A percentile compares a stretch with the other conserved stretches of the same genome.
Evolutionary conservation across 2,797 vertebrate species (phyloP).

Genomic region (Prionace glauca): DNA sequence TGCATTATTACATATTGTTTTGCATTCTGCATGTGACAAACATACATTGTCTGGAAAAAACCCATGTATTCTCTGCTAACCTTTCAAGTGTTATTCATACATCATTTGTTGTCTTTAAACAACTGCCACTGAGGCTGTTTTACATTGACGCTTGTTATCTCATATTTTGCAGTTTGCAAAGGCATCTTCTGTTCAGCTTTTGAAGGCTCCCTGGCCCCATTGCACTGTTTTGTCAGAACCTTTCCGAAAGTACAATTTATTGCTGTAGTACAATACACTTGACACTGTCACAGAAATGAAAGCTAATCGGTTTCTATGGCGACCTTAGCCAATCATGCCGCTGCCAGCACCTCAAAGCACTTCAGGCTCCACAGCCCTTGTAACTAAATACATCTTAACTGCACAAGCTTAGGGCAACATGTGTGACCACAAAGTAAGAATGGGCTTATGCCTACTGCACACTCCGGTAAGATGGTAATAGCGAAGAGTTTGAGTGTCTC

Average conservation of each 20-base stretch:
- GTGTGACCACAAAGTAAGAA: slow-evolving; percentile 37
- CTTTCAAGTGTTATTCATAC: slow-evolving; percentile 31
- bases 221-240: slow-evolving; percentile 43
- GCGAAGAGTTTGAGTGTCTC: background rate
- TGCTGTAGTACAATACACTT: slow-evolving; percentile 54
- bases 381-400: slow-evolving; percentile 54
- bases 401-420: slow-evolving; percentile 46
- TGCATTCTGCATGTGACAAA: slow-evolving; percentile 23
- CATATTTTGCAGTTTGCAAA: slow-evolving; percentile 49
- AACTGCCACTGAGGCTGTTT: slow-evolving; percentile 34
- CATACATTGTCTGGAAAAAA: slow-evolving; percentile 15
- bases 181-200: slow-evolving; percentile 46
- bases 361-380: slow-evolving; percentile 54
- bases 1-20: background rate
- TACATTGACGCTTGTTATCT: slow-evolving; percentile 42
- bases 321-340: slow-evolving; percentile 47
- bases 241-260: slow-evolving; percentile 59
- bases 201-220: slow-evolving; percentile 46
- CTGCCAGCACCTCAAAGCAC: slow-evolving; percentile 55
- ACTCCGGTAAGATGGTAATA: background rate
- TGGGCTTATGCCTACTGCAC: slow-evolving; percentile 34
- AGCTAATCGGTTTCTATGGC: slow-evolving; percentile 67
- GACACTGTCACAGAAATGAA: slow-evolving; percentile 60
- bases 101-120: slow-evolving; percentile 41
- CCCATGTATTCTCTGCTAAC: slow-evolving; percentile 14